phyloP scores from a whole-genome alignment of 2,888 invertebrate genomes.

The Bursaphelenchus okinawaensis region DNA sequence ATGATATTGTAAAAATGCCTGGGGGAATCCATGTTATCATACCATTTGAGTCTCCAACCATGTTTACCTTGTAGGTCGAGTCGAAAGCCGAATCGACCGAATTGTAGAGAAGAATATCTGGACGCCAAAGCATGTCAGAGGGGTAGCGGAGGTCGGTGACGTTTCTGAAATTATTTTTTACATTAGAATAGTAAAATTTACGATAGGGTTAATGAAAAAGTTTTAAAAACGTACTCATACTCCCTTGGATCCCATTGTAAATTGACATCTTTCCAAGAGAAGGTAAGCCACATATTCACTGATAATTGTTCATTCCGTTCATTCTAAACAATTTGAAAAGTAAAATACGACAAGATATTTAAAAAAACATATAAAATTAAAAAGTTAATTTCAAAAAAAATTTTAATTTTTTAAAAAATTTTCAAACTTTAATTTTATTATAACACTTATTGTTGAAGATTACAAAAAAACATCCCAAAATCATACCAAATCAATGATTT shows the following conservation, averaged over 20 bases:
- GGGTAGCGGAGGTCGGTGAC: constrained; percentile 46
- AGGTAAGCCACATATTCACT: constrained; percentile 52
- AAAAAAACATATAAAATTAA: no score
- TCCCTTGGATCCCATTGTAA: constrained; percentile 49
- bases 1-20: constrained; percentile 59
- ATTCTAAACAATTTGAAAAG: constrained; percentile 46
- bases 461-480: no score
- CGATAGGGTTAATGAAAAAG: background rate
- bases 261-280: constrained; percentile 49
- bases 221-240: constrained; percentile 16
- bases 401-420: no score
- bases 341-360: no score
- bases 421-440: no score
- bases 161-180: background rate
- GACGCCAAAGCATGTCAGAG: constrained; percentile 36
- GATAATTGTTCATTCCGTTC: constrained; percentile 51
- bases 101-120: constrained; percentile 49
- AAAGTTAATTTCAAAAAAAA: no score
- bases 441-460: constrained; percentile 5
- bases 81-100: constrained; percentile 53
- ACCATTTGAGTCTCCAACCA: constrained; percentile 42
- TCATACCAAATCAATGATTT: constrained; percentile 52
- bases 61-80: constrained; percentile 47
- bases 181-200: constrained; percentile 41
- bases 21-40: constrained; percentile 50